These are phyloP conservation scores for Thomomys bottae DNA, from an alignment of 2,113 vertebrate species.

Conservation along the genomic window DNA sequence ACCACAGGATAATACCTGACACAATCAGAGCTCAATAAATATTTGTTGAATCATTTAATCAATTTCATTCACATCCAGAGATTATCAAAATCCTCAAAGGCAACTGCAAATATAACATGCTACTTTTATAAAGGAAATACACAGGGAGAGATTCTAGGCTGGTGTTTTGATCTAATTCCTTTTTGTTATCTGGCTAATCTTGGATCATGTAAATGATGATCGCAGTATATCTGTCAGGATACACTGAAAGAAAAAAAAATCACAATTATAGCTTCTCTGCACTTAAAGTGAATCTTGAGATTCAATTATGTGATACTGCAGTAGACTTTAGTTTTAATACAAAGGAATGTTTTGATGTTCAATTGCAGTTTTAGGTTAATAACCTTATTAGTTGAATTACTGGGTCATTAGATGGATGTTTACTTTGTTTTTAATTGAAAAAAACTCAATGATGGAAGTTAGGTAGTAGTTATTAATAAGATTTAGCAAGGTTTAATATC, in stretches of 20 bases:
- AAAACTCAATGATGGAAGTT: slow-evolving; percentile 13
- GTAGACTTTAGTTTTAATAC: slow-evolving; percentile 54
- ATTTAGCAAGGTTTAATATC: slow-evolving; percentile 50
- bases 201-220: slow-evolving; percentile 69
- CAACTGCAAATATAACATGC: not conserved
- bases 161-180: slow-evolving; percentile 63
- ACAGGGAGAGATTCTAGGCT: not conserved
- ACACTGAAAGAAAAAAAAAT: slow-evolving; percentile 48
- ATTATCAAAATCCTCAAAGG: slow-evolving; percentile 54
- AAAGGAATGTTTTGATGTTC: slow-evolving; percentile 48
- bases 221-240: slow-evolving; percentile 49
- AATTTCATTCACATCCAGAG: slow-evolving; percentile 54
- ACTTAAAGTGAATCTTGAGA: slow-evolving; percentile 50
- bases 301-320: slow-evolving; percentile 68
- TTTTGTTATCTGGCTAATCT: slow-evolving; percentile 72
- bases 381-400: slow-evolving; percentile 46
- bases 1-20: not conserved
- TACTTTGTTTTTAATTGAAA: no score
- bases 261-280: not conserved
- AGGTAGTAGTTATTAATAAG: not conserved
- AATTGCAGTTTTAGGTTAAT: slow-evolving; percentile 62
- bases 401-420: slow-evolving; percentile 40
- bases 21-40: slow-evolving; percentile 18
- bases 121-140: slow-evolving; percentile 50
- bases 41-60: slow-evolving; percentile 62